Conservation (phyloP, 1,140 invertebrate species). For the Brachystomella parvula region DNA sequence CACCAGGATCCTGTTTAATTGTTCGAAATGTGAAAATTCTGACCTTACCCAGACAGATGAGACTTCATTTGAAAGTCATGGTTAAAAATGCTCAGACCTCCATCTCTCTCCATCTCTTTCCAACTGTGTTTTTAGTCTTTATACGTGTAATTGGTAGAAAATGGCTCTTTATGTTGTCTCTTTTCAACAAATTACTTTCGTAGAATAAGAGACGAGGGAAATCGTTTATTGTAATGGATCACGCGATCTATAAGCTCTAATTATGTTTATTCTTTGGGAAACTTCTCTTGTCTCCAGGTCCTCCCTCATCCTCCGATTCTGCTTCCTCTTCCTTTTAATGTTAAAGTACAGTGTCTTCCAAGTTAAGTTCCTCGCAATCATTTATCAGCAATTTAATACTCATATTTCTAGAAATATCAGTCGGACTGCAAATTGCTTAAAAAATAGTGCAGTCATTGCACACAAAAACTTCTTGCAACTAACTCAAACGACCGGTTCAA, state of each 20-base stretch:
- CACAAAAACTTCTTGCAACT: too few species aligned
- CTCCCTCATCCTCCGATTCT: too few species aligned
- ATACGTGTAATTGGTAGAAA: slow-evolving; percentile 33
- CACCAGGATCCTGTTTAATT: too few species aligned
- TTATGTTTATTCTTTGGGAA: slow-evolving; percentile 29
- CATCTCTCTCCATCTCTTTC: not conserved
- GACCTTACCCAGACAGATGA: too few species aligned
- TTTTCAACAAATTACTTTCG: slow-evolving; percentile 38
- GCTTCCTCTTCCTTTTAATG: too few species aligned
- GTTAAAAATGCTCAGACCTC: not conserved
- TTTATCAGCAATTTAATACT: not conserved
- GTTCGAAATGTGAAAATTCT: too few species aligned
- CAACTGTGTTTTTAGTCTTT: slow-evolving; percentile 7
- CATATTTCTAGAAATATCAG: not conserved
- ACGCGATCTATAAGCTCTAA: slow-evolving; percentile 33
- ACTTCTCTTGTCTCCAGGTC: not conserved
- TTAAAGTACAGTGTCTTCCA: too few species aligned
- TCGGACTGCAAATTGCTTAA: not conserved
- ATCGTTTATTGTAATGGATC: slow-evolving; percentile 34
- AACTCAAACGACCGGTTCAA: too few species aligned
- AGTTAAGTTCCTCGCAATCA: not conserved
- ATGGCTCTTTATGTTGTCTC: slow-evolving; percentile 36
- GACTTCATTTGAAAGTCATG: too few species aligned
- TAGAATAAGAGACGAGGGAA: slow-evolving; percentile 17
- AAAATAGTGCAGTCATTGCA: too few species aligned